Evolutionary conservation across 2,797 vertebrate genomes (phyloP).

Genomic region (Mastacembelus armatus): DNA sequence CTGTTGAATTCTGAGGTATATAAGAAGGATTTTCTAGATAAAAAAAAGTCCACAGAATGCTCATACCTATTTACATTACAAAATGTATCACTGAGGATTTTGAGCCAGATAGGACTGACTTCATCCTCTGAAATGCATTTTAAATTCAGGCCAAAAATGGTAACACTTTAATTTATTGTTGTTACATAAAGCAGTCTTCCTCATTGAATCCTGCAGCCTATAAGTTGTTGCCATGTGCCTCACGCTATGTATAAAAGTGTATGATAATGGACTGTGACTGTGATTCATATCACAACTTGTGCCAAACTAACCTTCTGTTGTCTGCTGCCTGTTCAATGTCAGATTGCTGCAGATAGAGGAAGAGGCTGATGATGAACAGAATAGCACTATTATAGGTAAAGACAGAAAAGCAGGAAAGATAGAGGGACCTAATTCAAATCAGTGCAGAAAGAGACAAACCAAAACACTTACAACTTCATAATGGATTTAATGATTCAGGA

Average conservation of each 20-base stretch:
- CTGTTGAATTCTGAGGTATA: background rate
- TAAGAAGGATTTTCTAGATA: background rate
- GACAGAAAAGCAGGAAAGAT: background rate
- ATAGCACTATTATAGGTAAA: background rate
- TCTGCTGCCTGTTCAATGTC: conserved; percentile 5
- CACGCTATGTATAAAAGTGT: conserved; percentile 1
- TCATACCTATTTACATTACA: too few relatives aligned
- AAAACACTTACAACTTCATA: too few relatives aligned
- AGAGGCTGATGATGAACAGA: background rate
- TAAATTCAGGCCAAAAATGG: background rate
- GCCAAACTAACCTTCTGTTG: conserved; percentile 20
- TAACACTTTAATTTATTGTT: background rate
- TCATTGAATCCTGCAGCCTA: background rate
- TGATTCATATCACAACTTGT: conserved; percentile 14
- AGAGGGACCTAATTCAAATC: too few relatives aligned
- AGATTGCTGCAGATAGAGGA: background rate
- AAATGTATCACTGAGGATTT: too few relatives aligned
- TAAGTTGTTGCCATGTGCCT: conserved; percentile 23
- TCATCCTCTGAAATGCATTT: background rate
- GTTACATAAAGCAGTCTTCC: conserved; percentile 25
- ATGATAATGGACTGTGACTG: conserved; percentile 20
- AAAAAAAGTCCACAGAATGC: background rate
- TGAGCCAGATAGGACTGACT: background rate
- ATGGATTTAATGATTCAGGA: background rate
- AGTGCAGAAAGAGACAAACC: too few relatives aligned